Base-by-base conservation (phyloP, 2,113 vertebrate species). In the Smithornis capensis region DNA sequence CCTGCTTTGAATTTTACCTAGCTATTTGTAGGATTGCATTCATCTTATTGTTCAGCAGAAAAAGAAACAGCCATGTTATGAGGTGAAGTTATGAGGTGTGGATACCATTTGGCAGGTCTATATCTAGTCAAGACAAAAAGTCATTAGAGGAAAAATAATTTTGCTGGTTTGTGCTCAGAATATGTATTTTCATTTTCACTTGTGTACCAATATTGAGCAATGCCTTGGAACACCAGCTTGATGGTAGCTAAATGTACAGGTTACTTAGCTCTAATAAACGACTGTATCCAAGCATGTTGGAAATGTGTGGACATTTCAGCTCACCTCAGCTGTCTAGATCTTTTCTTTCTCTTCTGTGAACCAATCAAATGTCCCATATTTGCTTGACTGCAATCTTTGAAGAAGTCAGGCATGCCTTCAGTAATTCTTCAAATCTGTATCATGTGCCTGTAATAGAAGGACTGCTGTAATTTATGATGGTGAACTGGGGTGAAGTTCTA, bases 281-380 rank as follows among this genome's bases (percentile, higher is more conserved):
- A 28, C 21, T 57, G 52, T 6, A 56, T 65, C 37, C 31, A 52
- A 50, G 65, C 2, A 0, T 10, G 13, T 50, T 31, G 45, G 75
- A 75, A 74, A 40, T 12, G 16, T 35, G 33, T 45, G 74, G 79
- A 57, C 0, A 1, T 50, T 88, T 74, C 0, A 0, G 40, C 50
- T 74, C 75, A 55, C 3, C 37, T 69, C 52, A 28, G 37, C 27
- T 74, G 42, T 69, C 79, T 56, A 29, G 22, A n/a, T 38, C 45
- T 47, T 35, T 85, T 60, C 40, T 78, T 64, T 55, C 60, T 64
- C 14, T 74, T 69, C 23, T 59, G 50, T 56, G 57, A 84, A 24
- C n/a, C 50, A 38, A 2, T 17, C 47, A n/a, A n/a, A n/a, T n/a
- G n/a, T 81, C 42, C n/a, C 31, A n/a, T 37, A 10, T 74, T 14